Evolutionary conservation across 2,797 vertebrate species (phyloP).

Genomic region (Cynopterus sphinx): DNA sequence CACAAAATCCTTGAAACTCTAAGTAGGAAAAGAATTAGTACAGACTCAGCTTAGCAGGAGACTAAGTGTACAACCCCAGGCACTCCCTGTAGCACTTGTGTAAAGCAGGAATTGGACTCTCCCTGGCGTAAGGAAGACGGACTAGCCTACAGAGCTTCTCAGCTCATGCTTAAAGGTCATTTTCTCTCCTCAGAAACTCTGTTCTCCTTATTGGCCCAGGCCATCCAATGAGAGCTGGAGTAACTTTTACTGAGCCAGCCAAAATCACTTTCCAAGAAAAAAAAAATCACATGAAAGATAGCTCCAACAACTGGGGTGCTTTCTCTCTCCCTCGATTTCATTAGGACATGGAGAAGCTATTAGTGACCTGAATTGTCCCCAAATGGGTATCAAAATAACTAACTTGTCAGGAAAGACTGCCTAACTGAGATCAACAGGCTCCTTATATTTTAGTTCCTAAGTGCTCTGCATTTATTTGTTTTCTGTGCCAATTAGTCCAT

Average conservation of each 20-base stretch:
- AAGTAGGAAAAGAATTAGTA: background rate
- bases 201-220: conserved; percentile 38
- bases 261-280: conserved; percentile 61
- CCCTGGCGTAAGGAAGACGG: background rate
- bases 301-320: background rate
- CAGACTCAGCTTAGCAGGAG: background rate
- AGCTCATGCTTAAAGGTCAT: background rate
- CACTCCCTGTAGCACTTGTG: background rate
- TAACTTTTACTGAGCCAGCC: conserved; percentile 15
- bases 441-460: conserved; percentile 70
- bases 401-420: conserved; percentile 10
- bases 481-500: conserved; percentile 62
- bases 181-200: conserved; percentile 1
- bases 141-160: background rate
- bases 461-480: conserved; percentile 64
- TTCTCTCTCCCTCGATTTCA: conserved; percentile 10
- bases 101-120: background rate
- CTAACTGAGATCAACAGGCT: conserved; percentile 54
- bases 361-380: conserved; percentile 57
- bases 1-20: background rate
- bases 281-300: conserved; percentile 23
- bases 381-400: conserved; percentile 76
- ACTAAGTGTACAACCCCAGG: background rate
- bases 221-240: background rate
- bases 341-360: conserved; percentile 41